Conservation (phyloP, 2,113 vertebrate species). For the Rhinichthys klamathensis region DNA sequence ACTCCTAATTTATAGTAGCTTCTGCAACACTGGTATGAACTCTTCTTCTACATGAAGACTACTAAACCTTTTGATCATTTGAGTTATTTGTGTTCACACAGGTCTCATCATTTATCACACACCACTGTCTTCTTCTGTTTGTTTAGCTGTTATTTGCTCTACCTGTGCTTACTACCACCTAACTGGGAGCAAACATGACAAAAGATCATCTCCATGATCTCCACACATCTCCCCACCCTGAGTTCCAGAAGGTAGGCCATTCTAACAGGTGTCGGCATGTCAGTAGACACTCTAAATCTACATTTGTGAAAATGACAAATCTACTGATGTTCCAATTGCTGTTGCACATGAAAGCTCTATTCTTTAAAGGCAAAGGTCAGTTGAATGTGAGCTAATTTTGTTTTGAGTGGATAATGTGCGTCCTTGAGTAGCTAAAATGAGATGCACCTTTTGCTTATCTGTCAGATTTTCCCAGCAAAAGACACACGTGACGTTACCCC, state of each 20-base stretch:
- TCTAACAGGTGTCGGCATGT: constrained; percentile 52
- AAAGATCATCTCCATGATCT: constrained; percentile 30
- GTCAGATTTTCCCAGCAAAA: constrained; percentile 46
- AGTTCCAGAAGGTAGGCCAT: constrained; percentile 16
- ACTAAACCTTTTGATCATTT: constrained; percentile 36
- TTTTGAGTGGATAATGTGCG: constrained; percentile 12
- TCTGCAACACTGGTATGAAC: neutral
- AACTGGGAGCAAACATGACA: constrained; percentile 22
- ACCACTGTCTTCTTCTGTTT: constrained; percentile 56
- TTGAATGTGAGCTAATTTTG: neutral
- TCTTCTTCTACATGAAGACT: constrained; percentile 5
- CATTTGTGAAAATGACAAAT: constrained; percentile 15
- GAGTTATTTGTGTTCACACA: constrained; percentile 50
- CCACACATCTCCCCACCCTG: constrained; percentile 13
- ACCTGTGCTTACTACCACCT: constrained; percentile 46
- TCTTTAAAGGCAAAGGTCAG: neutral
- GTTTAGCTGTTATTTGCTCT: constrained; percentile 57
- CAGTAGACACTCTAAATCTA: neutral
- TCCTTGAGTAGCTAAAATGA: constrained; percentile 30
- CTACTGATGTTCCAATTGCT: neutral
- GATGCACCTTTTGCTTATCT: constrained; percentile 56
- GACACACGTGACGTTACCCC: constrained; percentile 10
- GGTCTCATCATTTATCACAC: constrained; percentile 58
- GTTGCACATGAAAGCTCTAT: neutral
- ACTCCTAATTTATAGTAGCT: neutral